Evolutionary conservation across 2,888 invertebrate genomes (phyloP).

Genomic region (Sphaeridia pumilis): DNA sequence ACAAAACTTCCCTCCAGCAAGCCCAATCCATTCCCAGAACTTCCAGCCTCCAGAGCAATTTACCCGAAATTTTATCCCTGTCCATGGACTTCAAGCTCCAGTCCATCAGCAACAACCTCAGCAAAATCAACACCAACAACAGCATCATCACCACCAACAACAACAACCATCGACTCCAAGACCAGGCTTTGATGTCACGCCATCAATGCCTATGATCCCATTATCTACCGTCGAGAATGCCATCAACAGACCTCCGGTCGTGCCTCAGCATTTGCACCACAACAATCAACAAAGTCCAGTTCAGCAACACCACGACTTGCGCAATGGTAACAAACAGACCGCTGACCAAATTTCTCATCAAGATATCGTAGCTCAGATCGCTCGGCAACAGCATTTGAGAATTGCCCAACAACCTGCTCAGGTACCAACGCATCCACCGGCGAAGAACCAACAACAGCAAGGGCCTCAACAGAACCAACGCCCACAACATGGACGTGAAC

Average conservation of each 20-base stretch:
- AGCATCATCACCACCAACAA: too few relatives aligned
- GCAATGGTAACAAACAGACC: constrained; percentile 4
- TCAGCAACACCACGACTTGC: constrained; percentile 8
- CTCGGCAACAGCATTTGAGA: constrained; percentile 15
- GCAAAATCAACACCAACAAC: too few relatives aligned
- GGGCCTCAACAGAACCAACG: background rate
- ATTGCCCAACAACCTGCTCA: constrained; percentile 13
- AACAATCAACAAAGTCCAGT: background rate
- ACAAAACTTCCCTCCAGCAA: background rate
- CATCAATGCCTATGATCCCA: constrained; percentile 30
- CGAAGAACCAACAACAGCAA: constrained; percentile 10
- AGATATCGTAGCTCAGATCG: constrained; percentile 13
- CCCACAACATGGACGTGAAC: constrained; percentile 9
- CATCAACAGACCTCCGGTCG: constrained; percentile 26
- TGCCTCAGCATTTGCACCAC: constrained; percentile 10
- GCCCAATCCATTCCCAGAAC: constrained; percentile 5
- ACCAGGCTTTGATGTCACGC: constrained; percentile 26
- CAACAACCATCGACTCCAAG: constrained; percentile 12
- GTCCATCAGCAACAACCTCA: too few relatives aligned
- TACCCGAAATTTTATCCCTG: constrained; percentile 20
- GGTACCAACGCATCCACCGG: constrained; percentile 14
- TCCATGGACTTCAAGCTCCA: constrained; percentile 10
- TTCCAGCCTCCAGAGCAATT: constrained; percentile 27
- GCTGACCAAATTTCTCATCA: constrained; percentile 1
- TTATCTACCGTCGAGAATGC: constrained; percentile 35